These are phyloP conservation scores for Hypotaenidia okinawae DNA, from an alignment of 2,797 vertebrate species.

Conservation along the genomic window DNA sequence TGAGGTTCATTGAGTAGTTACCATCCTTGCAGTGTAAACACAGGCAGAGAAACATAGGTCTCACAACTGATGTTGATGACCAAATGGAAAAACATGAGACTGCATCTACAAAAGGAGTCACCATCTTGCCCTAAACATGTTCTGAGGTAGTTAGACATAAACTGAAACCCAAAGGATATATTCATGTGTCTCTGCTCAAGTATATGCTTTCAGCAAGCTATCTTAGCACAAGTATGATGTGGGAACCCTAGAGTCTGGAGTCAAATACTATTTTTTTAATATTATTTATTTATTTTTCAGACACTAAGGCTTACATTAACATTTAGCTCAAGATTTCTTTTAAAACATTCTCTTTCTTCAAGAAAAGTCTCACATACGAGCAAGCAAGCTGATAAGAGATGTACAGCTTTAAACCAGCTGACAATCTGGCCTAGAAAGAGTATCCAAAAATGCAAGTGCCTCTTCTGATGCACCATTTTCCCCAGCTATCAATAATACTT, in stretches of 20 bases:
- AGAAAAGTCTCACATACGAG: not conserved
- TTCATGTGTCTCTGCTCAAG: not conserved
- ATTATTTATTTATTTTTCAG: not conserved
- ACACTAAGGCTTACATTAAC: not conserved
- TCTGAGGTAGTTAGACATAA: not conserved
- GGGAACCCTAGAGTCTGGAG: not conserved
- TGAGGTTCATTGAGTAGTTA: not conserved
- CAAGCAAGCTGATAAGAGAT: not conserved
- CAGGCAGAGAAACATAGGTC: not conserved
- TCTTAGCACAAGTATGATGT: not conserved
- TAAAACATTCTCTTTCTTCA: not conserved
- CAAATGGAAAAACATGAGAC: not conserved
- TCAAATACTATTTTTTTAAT: not conserved
- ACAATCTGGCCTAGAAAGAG: not conserved
- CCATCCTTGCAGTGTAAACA: not conserved
- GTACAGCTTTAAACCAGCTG: not conserved
- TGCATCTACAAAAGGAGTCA: not conserved
- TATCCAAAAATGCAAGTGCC: not conserved
- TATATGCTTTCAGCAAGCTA: not conserved
- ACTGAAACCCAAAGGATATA: not conserved
- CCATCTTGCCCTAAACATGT: accelerated
- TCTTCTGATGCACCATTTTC: not conserved
- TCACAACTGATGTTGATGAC: not conserved
- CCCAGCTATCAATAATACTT: not conserved
- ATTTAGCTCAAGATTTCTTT: not conserved